Evolutionary conservation across 2,888 invertebrate species (phyloP), one percentile per base, ranked within the genome.

Genomic region (Ochropleura leucogaster): DNA sequence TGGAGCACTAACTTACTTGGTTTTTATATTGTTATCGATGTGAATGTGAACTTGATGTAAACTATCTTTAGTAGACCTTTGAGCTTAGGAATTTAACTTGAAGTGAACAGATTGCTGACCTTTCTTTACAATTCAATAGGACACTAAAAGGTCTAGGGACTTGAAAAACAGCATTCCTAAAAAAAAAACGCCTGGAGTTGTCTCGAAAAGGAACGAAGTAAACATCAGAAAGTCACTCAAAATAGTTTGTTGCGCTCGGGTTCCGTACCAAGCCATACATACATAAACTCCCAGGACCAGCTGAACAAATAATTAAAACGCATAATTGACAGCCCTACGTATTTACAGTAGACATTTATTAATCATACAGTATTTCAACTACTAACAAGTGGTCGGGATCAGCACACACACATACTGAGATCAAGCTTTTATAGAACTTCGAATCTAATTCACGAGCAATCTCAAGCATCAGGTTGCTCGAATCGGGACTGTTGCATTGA

Each of bases 291-390:
- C 53, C 47, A 80, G 49, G 47, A 60, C 62, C 67, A 75, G 63
- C 65, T 69, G 69, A 65, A 72, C 65, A 79, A 76, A 83, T 77
- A 85, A 84, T 85, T 68, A 79, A 86, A 86, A 78, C 80, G 77
- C 72, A 72, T 85, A 85, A 85, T 82, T 79, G 82, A 82, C 80
- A 86, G 69, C 82, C 85, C 83, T 76, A 72, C 66, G 84, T 81
- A 86, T 83, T 85, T 85, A 62, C 44, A 62, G 62, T n/a, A 44
- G 44, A 14, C 8, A 44, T 59, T 59, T 8, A 62, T 62, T 62
- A 20, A n/a, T n/a, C 44, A 44, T 44, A 14, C 62, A 62, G 62
- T 62, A 62, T 42, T 20, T 62, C 62, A 62, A 62, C 44, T 62
- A 0, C 12, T 14, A 59, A 40, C 30, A 59, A 59, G 30, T 59